Evolutionary conservation across 2,888 invertebrate species (phyloP).

Genomic region (Celastrina argiolus): DNA sequence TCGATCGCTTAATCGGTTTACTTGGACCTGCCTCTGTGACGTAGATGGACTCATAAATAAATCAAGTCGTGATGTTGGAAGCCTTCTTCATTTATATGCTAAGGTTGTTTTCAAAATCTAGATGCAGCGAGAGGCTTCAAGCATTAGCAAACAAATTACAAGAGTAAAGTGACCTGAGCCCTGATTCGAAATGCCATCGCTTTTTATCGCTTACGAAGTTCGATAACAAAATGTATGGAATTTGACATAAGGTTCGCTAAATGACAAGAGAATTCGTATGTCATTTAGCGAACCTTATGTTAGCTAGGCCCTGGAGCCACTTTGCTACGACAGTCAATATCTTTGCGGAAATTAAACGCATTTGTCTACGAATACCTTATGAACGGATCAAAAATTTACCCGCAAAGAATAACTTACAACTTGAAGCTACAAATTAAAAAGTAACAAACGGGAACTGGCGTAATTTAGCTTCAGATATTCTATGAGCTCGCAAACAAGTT

Average conservation of each 20-base stretch:
- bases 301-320: too few species aligned
- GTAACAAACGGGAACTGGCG: neutral
- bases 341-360: neutral
- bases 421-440: neutral
- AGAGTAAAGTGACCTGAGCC: too few species aligned
- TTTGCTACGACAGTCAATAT: neutral
- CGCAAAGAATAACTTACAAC: neutral
- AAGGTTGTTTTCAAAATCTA: neutral
- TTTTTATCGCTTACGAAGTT: too few species aligned
- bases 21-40: constrained; percentile 8
- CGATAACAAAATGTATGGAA: too few species aligned
- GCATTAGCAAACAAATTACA: too few species aligned
- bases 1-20: constrained; percentile 29
- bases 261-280: too few species aligned
- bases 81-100: neutral
- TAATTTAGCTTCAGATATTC: constrained; percentile 2
- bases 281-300: too few species aligned
- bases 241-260: too few species aligned
- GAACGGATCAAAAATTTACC: neutral
- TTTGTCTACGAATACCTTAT: too few species aligned
- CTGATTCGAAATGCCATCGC: too few species aligned
- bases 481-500: constrained; percentile 2
- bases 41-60: constrained; percentile 14
- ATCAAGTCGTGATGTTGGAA: neutral
- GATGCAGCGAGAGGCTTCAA: neutral